Percentiles rank a stretch among this genome's conserved stretches.
Conservation (phyloP, 2,888 invertebrate genomes). For the Iphiclides podalirius region DNA sequence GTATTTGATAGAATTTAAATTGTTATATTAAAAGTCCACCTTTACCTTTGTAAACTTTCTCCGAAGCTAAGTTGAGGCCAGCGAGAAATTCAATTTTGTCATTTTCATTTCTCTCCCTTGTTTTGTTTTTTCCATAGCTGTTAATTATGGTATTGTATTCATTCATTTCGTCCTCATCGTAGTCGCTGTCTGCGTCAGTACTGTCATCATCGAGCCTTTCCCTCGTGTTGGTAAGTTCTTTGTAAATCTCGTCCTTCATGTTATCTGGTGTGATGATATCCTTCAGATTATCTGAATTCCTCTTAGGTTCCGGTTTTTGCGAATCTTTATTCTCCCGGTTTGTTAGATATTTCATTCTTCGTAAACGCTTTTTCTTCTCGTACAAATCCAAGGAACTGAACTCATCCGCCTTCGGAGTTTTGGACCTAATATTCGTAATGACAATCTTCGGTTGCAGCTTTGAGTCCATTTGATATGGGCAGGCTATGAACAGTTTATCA, state of each 20-base stretch:
- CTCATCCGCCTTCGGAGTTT: conserved; percentile 52
- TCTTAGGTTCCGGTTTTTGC: conserved; percentile 42
- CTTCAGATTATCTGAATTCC: conserved; percentile 37
- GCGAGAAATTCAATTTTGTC: conserved; percentile 82
- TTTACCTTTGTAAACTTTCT: conserved; percentile 81
- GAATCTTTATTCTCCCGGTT: conserved; percentile 44
- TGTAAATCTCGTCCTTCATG: conserved; percentile 61
- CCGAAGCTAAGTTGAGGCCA: conserved; percentile 82
- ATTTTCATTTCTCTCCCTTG: conserved; percentile 42
- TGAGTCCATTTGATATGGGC: conserved; percentile 63
- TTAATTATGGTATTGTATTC: conserved; percentile 76
- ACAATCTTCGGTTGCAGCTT: conserved; percentile 64
- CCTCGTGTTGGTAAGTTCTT: conserved; percentile 57
- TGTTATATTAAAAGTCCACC: too few species aligned
- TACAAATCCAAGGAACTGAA: conserved; percentile 75
- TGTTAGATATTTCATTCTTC: conserved; percentile 60
- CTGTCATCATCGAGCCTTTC: conserved; percentile 52
- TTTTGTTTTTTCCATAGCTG: conserved; percentile 44
- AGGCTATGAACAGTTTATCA: conserved; percentile 61
- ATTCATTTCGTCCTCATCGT: conserved; percentile 71
- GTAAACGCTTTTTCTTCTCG: conserved; percentile 71
- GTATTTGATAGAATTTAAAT: too few species aligned
- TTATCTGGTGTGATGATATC: conserved; percentile 65
- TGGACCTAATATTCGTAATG: conserved; percentile 57
- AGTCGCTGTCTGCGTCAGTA: conserved; percentile 70